Evolutionary conservation across 2,888 invertebrate genomes (phyloP), one percentile per base, ranked within the genome.

Genomic region (Andrena dorsata): DNA sequence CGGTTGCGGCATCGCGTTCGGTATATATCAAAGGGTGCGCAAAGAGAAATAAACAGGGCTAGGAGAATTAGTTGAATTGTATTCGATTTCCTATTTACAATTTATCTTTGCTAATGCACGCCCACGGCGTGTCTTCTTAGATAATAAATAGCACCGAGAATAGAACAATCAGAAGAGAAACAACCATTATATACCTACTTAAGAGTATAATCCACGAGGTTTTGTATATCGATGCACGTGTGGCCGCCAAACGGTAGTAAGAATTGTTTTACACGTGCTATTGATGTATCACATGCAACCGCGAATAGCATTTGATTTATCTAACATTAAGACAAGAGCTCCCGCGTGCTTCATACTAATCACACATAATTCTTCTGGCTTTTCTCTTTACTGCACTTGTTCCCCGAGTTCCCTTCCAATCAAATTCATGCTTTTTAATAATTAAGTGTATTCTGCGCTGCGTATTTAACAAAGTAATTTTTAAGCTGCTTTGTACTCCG

Each of bases 1-100:
- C 20, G 13, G 32, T 10, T 23, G 69, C 32, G 41, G 16, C 20
- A 41, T 63, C 13, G 2, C n/a, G 23, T 66, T 16, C 28, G 26
- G 23, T 65, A 10, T 26, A 49, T 41, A 49, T 32, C 32, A 10
- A 63, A 32, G 30, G 56, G 56, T 66, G 53, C 58, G 51, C 60
- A n/a, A 53, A 76, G 60, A 66, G 71, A 77, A 80, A 68, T 30
- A 66, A 20, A 51, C 26, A 30, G 20, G 49, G 49, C 66, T 47
- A 35, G 63, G 63, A 72, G 56, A 60, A 66, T 85, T 61, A 65
- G 75, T 66, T 80, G 49, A 64, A 53, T 41, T 83, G 51, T 83
- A 80, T 86, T 86, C 32, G 49, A 73, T 64, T 70, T 64, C 20
- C 41, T 75, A 83, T 86, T 83, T 86, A 86, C 85, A 86, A 75